Evolutionary conservation across 2,113 vertebrate species (phyloP).

Genomic region (Parus major): DNA sequence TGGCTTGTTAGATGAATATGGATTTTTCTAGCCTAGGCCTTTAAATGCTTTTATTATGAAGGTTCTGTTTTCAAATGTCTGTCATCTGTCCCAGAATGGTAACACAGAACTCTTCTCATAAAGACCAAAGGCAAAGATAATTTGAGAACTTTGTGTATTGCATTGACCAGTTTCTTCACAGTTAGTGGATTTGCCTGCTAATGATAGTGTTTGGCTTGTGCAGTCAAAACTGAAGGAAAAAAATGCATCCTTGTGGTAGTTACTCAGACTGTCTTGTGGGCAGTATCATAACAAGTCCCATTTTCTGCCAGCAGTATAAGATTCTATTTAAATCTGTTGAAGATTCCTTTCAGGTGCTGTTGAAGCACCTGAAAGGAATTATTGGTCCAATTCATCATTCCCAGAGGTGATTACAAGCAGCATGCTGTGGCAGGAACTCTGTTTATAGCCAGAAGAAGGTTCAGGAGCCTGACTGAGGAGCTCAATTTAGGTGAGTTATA

Average conservation of each 20-base stretch:
- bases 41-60: not conserved
- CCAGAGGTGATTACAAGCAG: conserved; percentile 14
- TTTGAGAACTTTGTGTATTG: not conserved
- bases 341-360: not conserved
- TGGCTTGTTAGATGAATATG: not conserved
- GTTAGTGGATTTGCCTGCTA: not conserved
- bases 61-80: not conserved
- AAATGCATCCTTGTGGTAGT: not conserved
- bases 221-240: not conserved
- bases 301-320: not conserved
- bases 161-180: not conserved
- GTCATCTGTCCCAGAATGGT: not conserved
- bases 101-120: not conserved
- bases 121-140: not conserved
- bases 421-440: not conserved
- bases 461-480: not conserved
- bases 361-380: not conserved
- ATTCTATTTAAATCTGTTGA: not conserved
- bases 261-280: not conserved
- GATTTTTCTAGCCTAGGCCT: not conserved
- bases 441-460: not conserved
- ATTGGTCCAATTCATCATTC: not conserved
- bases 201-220: not conserved
- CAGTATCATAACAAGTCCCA: not conserved
- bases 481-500: not conserved